These are phyloP conservation scores for Ciconia nigra DNA, from an alignment of 2,797 vertebrate species.

Conservation along the genomic window DNA sequence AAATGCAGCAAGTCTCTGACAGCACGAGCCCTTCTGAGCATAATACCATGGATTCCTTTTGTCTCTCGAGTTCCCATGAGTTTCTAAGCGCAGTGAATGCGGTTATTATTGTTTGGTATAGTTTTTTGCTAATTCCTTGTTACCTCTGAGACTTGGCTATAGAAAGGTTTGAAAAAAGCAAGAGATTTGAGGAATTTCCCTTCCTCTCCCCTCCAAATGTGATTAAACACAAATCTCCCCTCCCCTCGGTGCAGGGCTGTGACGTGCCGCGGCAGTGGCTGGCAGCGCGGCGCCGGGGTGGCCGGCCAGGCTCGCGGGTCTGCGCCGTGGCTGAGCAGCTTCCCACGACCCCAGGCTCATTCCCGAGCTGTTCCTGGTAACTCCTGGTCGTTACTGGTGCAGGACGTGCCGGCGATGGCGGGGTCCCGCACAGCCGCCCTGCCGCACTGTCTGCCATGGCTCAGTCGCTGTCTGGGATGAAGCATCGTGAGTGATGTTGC, in stretches of 20 bases:
- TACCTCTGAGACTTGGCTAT: background rate
- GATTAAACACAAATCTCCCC: background rate
- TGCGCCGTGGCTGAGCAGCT: background rate
- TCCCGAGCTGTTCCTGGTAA: background rate
- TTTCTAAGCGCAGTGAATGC: background rate
- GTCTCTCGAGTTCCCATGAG: background rate
- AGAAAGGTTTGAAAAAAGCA: background rate
- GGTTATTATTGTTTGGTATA: background rate
- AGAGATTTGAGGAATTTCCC: background rate
- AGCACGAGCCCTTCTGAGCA: background rate
- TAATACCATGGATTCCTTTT: background rate
- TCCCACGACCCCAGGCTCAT: background rate
- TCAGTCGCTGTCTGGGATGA: background rate
- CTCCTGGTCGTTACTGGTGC: background rate
- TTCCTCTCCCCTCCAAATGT: background rate
- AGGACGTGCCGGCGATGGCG: accelerated
- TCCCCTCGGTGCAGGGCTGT: accelerated
- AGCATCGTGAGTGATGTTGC: background rate
- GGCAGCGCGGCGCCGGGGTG: background rate
- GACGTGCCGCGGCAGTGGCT: background rate
- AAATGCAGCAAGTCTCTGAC: background rate
- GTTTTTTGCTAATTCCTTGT: background rate
- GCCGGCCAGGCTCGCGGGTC: background rate
- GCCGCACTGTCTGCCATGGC: accelerated
- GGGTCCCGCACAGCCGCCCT: background rate